phyloP scores from a whole-genome alignment of 2,113 vertebrate genomes.

The Delphinapterus leucas region DNA sequence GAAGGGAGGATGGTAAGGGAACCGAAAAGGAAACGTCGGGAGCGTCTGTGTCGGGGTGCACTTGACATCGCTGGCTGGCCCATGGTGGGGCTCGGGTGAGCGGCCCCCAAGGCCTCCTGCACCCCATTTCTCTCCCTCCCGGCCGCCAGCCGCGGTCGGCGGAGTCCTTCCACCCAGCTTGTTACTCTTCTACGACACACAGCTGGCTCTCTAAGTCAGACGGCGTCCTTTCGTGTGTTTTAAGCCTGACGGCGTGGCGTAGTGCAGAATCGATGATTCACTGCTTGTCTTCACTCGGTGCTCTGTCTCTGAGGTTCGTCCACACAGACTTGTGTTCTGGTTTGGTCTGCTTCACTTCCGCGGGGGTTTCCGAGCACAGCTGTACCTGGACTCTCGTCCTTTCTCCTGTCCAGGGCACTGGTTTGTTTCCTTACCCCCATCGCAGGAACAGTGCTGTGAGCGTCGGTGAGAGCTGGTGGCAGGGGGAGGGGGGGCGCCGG shows the following conservation, averaged over 20 bases:
- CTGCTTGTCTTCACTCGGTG: not conserved
- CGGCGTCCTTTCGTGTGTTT: not conserved
- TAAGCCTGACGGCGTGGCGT: not conserved
- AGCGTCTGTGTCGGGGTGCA: not conserved
- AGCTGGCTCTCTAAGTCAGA: fast-evolving
- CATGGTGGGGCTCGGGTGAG: not conserved
- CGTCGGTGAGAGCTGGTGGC: too few relatives aligned
- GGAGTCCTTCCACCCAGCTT: not conserved
- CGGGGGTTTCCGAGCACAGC: not conserved
- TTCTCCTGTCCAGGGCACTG: not conserved
- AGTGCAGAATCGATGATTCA: too few relatives aligned
- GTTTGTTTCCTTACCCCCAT: not conserved
- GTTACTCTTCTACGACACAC: fast-evolving
- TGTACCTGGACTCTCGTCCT: not conserved
- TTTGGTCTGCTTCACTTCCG: not conserved
- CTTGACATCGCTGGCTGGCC: not conserved
- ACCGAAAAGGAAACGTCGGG: not conserved
- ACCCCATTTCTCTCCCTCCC: not conserved
- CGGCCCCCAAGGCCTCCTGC: not conserved
- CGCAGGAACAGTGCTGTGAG: not conserved
- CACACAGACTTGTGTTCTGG: not conserved
- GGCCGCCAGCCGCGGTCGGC: not conserved
- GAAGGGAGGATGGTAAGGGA: not conserved
- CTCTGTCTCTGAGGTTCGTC: not conserved
- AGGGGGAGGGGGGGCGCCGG: too few relatives aligned